Evolutionary conservation across 2,113 vertebrate species (phyloP), one percentile per base, ranked within the genome.

Genomic region (Rana temporaria): DNA sequence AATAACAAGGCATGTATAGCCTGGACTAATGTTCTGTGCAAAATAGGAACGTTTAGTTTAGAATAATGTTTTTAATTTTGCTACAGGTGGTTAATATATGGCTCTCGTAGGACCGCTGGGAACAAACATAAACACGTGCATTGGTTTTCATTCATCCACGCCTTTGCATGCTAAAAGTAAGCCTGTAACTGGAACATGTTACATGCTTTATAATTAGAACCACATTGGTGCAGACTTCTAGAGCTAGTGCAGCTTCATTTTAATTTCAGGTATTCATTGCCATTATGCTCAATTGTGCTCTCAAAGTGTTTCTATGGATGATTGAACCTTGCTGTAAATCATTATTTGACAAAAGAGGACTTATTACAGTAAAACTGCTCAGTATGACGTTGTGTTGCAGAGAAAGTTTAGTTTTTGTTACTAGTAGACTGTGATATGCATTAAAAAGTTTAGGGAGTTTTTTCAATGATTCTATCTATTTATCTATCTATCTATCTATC

Each of bases 1-100:
- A 32, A 68, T 76, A 67, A 82, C 55, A 71, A 52, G 34, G n/a
- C 71, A 88, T 84, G 81, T 67, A 87, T 85, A 86, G 69, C 66
- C 78, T 84, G 82, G 85, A 66, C 7, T 86, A 57, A 7, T 87
- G 87, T 86, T 55, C 86, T 81, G 85, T 84, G 66, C 16, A 42
- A 84, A 84, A 22, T 64, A 85, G 85, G 89, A 90, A 89, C 56
- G 72, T 87, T 4, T 85, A 8, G 9, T 81, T 88, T 87, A 84
- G 88, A 90, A 91, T 91, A 90, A 91, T 91, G 90, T 88, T 90
- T 88, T 92, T 30, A 87, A 90, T 92, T 92, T 93, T 87, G 85
- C 86, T 52, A 88, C 91, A 92, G 89, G 90, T 92, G 91, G 88
- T 92, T 92, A 85, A 87, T 90, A 91, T 91, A 88, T 86, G 26